Percentiles rank a stretch among this genome's conserved stretches.
phyloP scores from a whole-genome alignment of 2,888 invertebrate genomes.

The Phasia obesa region DNA sequence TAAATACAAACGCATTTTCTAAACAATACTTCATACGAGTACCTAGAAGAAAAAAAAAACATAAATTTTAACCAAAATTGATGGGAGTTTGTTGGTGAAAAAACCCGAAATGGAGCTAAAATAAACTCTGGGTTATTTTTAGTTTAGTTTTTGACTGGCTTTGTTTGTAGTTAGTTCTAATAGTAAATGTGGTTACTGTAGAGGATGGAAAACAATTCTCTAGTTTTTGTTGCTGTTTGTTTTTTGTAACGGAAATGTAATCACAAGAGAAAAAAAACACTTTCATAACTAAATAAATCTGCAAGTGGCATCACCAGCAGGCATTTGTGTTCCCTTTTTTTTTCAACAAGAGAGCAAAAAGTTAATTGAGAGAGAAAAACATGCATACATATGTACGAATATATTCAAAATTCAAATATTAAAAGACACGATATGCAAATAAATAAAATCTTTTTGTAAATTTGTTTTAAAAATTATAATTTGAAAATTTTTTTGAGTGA shows the following conservation, averaged over 20 bases:
- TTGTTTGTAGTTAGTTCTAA: conserved; percentile 1
- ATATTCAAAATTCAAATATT: neutral
- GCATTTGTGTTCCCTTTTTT: conserved; percentile 38
- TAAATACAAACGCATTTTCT: conserved; percentile 46
- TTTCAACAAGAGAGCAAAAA: conserved; percentile 8
- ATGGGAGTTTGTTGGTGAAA: conserved; percentile 16
- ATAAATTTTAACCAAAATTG: conserved; percentile 57
- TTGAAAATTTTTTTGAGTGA: neutral
- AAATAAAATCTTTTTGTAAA: neutral
- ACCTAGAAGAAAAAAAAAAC: conserved; percentile 11
- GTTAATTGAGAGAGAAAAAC: neutral
- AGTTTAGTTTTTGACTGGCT: conserved; percentile 14
- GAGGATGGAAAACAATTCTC: conserved; percentile 23
- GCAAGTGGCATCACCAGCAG: conserved; percentile 68
- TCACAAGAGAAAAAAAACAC: conserved; percentile 26
- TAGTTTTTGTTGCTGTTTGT: conserved; percentile 23
- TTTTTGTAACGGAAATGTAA: conserved; percentile 46
- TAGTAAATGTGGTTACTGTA: conserved; percentile 32
- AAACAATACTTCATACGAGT: conserved; percentile 33
- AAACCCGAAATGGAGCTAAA: conserved; percentile 14
- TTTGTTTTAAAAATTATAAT: neutral
- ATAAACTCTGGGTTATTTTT: conserved; percentile 41
- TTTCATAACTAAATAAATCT: conserved; percentile 51
- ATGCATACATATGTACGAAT: no score
- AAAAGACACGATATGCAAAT: neutral